Conservation (phyloP, 1,140 invertebrate genomes). For the Papilio helenus region DNA sequence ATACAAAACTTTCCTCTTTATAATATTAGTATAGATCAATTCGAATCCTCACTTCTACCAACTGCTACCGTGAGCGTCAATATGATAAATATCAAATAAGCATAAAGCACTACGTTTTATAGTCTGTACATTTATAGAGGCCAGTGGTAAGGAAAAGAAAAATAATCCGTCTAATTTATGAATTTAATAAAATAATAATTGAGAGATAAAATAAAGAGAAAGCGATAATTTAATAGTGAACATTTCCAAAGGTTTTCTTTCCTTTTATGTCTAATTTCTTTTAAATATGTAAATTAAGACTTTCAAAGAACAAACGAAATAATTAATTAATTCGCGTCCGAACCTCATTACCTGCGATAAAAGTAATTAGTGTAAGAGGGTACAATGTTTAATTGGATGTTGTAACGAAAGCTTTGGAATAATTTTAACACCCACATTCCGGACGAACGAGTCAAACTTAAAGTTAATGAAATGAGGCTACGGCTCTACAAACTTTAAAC, state of each 20-base stretch:
- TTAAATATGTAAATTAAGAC: not conserved
- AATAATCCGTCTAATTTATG: not conserved
- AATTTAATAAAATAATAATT: not conserved
- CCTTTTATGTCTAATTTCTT: not conserved
- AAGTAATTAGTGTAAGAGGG: slow-evolving; percentile 2
- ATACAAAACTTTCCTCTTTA: too few relatives aligned
- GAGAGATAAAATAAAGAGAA: too few relatives aligned
- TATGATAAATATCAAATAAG: too few relatives aligned
- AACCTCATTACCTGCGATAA: not conserved
- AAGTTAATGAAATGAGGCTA: not conserved
- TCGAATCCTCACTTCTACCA: too few relatives aligned
- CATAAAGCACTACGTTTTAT: too few relatives aligned
- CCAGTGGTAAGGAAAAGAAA: too few relatives aligned
- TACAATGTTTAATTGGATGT: not conserved
- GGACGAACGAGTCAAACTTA: not conserved
- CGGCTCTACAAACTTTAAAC: not conserved
- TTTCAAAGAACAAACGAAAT: slow-evolving; percentile 1
- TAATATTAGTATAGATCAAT: too few relatives aligned
- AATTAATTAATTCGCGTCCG: not conserved
- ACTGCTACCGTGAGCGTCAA: too few relatives aligned
- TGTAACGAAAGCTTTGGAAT: not conserved
- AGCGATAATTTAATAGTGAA: not conserved
- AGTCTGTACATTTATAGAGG: too few relatives aligned
- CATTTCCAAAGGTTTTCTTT: not conserved
- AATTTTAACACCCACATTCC: not conserved